A percentile compares a stretch with the other conserved stretches of the same genome.
Evolutionary conservation across 2,113 vertebrate genomes (phyloP).

Genomic region (Pao palembangensis): DNA sequence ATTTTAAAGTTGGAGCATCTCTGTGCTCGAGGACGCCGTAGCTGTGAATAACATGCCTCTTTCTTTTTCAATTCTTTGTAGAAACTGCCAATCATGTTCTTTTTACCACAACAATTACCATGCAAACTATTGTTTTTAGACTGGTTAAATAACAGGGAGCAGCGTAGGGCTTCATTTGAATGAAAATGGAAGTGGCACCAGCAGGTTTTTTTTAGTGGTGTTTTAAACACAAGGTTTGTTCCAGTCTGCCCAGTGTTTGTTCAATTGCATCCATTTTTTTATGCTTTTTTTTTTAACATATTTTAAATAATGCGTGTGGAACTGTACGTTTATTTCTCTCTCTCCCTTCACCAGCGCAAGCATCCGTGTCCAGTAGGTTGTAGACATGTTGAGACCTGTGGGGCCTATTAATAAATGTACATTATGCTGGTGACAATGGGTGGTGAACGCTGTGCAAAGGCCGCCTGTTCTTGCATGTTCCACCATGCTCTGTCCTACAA

Average conservation of each 20-base stretch:
- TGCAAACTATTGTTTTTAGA: conserved; percentile 35
- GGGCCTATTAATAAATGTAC: conserved; percentile 9
- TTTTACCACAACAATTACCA: conserved; percentile 20
- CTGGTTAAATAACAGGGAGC: conserved; percentile 32
- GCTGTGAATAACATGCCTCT: conserved; percentile 13
- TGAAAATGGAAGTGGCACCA: conserved; percentile 25
- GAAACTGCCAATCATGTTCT: conserved; percentile 2
- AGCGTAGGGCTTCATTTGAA: conserved; percentile 19
- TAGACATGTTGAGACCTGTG: conserved; percentile 42
- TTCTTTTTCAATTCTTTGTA: conserved; percentile 12
- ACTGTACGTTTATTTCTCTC: conserved; percentile 4
- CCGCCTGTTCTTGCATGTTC: conserved; percentile 54
- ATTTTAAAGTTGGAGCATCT: conserved; percentile 32
- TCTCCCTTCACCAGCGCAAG: conserved; percentile 10
- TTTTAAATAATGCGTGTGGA: conserved; percentile 19
- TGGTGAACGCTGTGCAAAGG: conserved; percentile 19
- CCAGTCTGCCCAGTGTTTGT: not conserved
- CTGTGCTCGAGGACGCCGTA: conserved; percentile 13
- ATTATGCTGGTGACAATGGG: conserved; percentile 38
- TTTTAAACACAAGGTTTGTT: conserved; percentile 16
- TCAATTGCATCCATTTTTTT: not conserved
- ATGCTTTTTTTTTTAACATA: not conserved
- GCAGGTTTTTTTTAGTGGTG: conserved; percentile 12
- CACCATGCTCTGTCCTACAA: conserved; percentile 12
- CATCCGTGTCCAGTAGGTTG: conserved; percentile 31